Percentiles rank a stretch among this genome's conserved stretches.
phyloP scores from a whole-genome alignment of 2,888 invertebrate species.

The Imbricaverruca yamaguchii region DNA sequence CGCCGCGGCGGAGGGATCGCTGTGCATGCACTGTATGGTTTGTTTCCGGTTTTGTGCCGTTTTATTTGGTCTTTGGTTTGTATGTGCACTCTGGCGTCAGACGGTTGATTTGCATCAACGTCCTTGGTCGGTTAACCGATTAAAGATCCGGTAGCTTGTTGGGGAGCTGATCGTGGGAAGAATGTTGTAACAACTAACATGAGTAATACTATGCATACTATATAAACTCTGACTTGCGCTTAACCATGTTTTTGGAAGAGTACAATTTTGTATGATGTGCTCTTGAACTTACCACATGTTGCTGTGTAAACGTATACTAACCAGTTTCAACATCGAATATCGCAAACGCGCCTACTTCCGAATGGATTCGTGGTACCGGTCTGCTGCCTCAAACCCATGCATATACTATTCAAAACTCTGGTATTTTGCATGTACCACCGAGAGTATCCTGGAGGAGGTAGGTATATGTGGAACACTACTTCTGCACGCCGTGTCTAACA shows the following conservation, averaged over 20 bases:
- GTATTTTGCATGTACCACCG: constrained; percentile 21
- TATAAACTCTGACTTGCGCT: too few species aligned
- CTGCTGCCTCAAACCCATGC: background rate
- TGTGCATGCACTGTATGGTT: background rate
- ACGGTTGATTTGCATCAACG: background rate
- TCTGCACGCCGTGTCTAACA: background rate
- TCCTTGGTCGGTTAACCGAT: background rate
- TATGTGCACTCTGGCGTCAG: background rate
- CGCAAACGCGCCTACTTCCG: background rate
- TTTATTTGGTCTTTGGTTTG: background rate
- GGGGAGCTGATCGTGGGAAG: background rate
- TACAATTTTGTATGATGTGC: too few species aligned
- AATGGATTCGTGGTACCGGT: background rate
- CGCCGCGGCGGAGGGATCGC: background rate
- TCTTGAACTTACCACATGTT: too few species aligned
- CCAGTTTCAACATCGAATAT: background rate
- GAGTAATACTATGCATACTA: too few species aligned
- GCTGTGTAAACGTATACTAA: too few species aligned
- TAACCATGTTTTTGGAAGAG: too few species aligned
- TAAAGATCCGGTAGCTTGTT: background rate
- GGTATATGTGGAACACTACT: background rate
- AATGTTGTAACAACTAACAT: background rate
- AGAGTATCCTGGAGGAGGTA: background rate
- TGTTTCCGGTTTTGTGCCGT: constrained; percentile 8
- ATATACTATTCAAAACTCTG: background rate